Conservation (phyloP, 2,113 vertebrate species). For the Mohoua ochrocephala region DNA sequence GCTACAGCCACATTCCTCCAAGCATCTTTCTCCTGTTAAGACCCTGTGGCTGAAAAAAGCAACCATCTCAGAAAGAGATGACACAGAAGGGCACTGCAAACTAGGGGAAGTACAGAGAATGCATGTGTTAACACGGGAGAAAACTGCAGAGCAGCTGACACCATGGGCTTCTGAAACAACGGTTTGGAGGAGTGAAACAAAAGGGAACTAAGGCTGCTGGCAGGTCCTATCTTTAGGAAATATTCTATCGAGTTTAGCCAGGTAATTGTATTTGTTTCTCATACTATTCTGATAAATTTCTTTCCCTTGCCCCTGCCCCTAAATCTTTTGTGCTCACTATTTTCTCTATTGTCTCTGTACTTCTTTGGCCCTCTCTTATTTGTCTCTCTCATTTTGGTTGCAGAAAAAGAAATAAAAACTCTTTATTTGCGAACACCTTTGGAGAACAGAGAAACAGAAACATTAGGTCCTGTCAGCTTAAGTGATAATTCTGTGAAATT, state of each 20-base stretch:
- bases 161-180: background rate
- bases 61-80: background rate
- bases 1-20: background rate
- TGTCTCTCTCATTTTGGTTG: background rate
- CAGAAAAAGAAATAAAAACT: background rate
- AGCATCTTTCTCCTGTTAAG: background rate
- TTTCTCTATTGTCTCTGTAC: background rate
- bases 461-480: background rate
- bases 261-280: background rate
- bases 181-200: background rate
- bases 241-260: background rate
- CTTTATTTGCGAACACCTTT: background rate
- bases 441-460: background rate
- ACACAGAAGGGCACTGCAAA: background rate
- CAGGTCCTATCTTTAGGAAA: background rate
- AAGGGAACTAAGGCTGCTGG: background rate
- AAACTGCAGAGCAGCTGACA: background rate
- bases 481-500: constrained; percentile 20
- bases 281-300: background rate
- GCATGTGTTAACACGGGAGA: accelerated
- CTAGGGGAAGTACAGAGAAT: background rate
- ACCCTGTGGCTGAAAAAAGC: background rate
- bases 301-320: background rate
- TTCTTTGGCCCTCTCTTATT: background rate
- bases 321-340: background rate